Percentiles rank a stretch among this genome's conserved stretches.
Conservation (phyloP, 2,797 vertebrate genomes). For the Paguma larvata region DNA sequence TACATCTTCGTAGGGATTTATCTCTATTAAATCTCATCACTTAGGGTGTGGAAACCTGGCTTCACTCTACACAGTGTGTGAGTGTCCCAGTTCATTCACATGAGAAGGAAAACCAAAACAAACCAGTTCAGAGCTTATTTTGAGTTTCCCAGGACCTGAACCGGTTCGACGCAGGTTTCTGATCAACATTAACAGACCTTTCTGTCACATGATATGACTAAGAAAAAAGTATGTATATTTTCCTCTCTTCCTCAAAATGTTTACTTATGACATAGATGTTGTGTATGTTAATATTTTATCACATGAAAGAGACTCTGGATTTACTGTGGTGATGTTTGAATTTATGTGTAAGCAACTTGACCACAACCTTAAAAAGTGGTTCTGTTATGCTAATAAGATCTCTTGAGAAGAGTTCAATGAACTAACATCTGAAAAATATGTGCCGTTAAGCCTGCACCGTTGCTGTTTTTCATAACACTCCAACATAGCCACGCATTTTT, state of each 20-base stretch:
- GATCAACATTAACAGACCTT: neutral
- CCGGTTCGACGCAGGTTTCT: neutral
- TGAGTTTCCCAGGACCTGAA: neutral
- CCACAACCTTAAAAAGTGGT: neutral
- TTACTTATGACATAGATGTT: neutral
- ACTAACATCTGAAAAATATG: conserved; percentile 77
- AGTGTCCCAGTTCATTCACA: neutral
- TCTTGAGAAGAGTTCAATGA: conserved; percentile 62
- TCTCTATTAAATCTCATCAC: neutral
- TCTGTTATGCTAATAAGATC: conserved; percentile 1
- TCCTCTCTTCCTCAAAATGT: neutral
- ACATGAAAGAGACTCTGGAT: neutral
- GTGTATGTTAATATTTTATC: neutral
- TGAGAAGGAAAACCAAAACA: neutral
- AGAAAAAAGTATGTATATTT: neutral
- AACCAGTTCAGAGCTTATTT: neutral
- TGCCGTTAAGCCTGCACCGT: conserved; percentile 7
- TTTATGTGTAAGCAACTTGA: conserved; percentile 28
- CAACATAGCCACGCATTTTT: conserved; percentile 71
- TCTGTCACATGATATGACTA: neutral
- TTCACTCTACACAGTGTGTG: neutral
- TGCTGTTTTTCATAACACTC: conserved; percentile 65
- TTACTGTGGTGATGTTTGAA: neutral
- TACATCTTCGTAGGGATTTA: neutral
- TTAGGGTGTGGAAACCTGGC: neutral